Evolutionary conservation across 2,797 vertebrate genomes (phyloP), one percentile per base, ranked within the genome.

Genomic region (Meriones psammophilus): DNA sequence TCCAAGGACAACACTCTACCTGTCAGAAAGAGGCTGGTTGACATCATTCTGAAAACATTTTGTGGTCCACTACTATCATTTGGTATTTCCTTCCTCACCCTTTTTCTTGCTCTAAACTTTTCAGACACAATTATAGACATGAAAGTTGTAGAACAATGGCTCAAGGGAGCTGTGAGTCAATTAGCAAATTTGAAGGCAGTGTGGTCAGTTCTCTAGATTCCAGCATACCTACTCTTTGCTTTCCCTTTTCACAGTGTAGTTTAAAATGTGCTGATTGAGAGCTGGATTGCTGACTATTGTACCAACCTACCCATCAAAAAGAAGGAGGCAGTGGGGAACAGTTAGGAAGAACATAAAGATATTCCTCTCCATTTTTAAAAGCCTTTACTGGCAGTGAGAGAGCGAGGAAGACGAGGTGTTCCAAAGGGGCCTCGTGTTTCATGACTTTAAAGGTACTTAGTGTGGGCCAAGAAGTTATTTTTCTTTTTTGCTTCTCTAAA

Each of bases 281-380:
- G 91, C 33, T 76, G 95, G 87, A 76, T 77, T 96, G 97, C 97
- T 97, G 97, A 96, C 10, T 15, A 87, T 96, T 93, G 95, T 94
- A 96, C 77, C 96, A 97, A 92, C 95, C 95, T 96, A 97, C 94
- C 94, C 92, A 95, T 97, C 96, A 95, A 96, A 96, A 95, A 81
- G 79, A 97, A 97, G 96, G 97, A 98, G 96, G 77, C 97, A 95
- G 95, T 91, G 84, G 97, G 96, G 97, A 98, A 94, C 92, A 91
- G 77, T 98, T 98, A 97, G 95, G 87, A 88, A 94, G 97, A 93
- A 97, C 95, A 96, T 97, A 98, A 97, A 97, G 92, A 96, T 97
- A 96, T 91, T 97, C 93, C 87, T 95, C 95, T 88, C 96, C 87
- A 97, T 96, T 98, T 96, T 95, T 26, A 96, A 97, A 98, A 97